Base-by-base conservation (phyloP, 1,140 invertebrate species). In the Leptinotarsa defecta region DNA sequence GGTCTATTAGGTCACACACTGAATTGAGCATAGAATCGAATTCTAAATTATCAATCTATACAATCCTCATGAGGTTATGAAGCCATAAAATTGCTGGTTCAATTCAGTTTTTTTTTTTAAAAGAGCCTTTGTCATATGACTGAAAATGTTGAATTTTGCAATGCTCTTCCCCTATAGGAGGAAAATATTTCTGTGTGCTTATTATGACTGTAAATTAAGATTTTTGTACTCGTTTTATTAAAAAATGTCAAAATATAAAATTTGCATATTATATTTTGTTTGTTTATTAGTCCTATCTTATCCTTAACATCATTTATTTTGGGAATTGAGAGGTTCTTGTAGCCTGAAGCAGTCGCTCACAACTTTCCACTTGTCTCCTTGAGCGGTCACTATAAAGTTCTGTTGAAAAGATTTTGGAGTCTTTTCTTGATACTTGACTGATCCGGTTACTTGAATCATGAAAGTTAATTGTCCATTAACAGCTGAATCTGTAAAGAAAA, bases 311-410 rank as follows among this genome's bases (percentile, higher is more conserved):
- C 74, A 77, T 75, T 74, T 81, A 20, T 27, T 65, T 24, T 17
- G 17, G 13, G 69, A 57, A 49, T 49, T 78, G 68, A 85, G 79
- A 13, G 81, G 81, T 76, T 93, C 91, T 88, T 95, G 92, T 79
- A 92, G 87, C 82, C 94, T 88, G 81, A 86, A 95, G 78, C 90
- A 93, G 83, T 96, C 95, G 64, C 91, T 94, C 24, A 94, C 93
- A 76, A 96, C 94, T 87, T 95, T 95, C 94, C 94, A 96, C 83
- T 95, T 95, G 74, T 94, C 93, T 22, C 90, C 92, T 79, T 93
- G 90, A 15, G 92, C 93, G 0, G 94, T 94, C 19, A 96, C 90
- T 1, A 95, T 85, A 80, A 96, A 96, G 13, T 91, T 93, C 85
- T 96, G 94, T 80, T 92, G 91, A 79, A 95, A 96, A 8, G 90